phyloP scores from a whole-genome alignment of 2,888 invertebrate genomes.

The Prosopocoilus inquinatus region DNA sequence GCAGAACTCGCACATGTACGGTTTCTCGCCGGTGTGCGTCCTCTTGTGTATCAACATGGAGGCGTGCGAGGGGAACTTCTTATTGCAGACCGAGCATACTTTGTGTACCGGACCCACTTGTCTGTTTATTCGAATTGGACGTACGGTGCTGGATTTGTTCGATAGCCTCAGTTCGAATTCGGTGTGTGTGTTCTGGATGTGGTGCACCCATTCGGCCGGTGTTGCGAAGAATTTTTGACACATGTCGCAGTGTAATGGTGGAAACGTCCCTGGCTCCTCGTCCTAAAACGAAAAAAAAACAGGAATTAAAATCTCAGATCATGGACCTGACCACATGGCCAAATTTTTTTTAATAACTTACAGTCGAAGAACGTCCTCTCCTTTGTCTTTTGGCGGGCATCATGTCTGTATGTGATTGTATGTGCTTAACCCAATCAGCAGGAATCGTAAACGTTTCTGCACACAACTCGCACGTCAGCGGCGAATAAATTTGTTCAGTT shows the following conservation, averaged over 20 bases:
- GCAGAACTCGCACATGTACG: constrained; percentile 72
- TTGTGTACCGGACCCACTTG: constrained; percentile 59
- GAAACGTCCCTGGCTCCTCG: constrained; percentile 63
- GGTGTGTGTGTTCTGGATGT: constrained; percentile 80
- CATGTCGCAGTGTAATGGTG: constrained; percentile 75
- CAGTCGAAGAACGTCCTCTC: constrained; percentile 54
- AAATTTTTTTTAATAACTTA: constrained; percentile 35
- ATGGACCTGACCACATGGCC: background rate
- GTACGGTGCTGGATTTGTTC: constrained; percentile 48
- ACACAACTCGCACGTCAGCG: constrained; percentile 79
- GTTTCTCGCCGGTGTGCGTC: constrained; percentile 72
- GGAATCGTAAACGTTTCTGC: constrained; percentile 80
- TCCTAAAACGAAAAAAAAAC: constrained; percentile 55
- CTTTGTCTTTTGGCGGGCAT: constrained; percentile 58
- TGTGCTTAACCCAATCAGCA: constrained; percentile 80
- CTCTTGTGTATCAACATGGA: constrained; percentile 76
- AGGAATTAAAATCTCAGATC: background rate
- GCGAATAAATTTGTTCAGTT: constrained; percentile 67
- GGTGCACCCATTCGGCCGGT: constrained; percentile 84
- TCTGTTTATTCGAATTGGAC: constrained; percentile 16
- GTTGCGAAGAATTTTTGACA: constrained; percentile 75
- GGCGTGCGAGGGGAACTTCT: constrained; percentile 74
- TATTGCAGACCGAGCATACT: constrained; percentile 68
- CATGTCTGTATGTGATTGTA: constrained; percentile 73
- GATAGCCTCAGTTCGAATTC: constrained; percentile 75